These are phyloP conservation scores for Rhynchotus rufescens DNA, from an alignment of 2,797 vertebrate genomes.

Conservation along the genomic window DNA sequence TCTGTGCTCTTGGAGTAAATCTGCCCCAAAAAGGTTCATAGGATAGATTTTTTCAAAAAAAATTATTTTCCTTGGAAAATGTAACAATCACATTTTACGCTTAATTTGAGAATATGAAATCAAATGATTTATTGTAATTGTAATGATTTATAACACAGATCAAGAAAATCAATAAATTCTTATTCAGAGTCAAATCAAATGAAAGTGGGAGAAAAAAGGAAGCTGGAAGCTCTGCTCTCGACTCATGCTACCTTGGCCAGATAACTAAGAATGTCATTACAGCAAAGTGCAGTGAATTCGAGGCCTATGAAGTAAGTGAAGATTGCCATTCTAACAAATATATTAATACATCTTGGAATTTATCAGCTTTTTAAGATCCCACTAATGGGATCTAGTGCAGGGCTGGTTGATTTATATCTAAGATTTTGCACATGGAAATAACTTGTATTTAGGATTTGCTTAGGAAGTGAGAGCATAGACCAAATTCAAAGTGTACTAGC, in stretches of 20 bases:
- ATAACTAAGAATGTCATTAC: background rate
- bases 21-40: background rate
- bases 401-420: background rate
- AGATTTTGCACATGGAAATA: background rate
- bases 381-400: background rate
- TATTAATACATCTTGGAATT: background rate
- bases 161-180: background rate
- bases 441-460: background rate
- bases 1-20: background rate
- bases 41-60: background rate
- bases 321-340: accelerated
- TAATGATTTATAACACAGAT: background rate
- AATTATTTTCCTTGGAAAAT: background rate
- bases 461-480: background rate
- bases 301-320: background rate
- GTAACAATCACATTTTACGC: background rate
- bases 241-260: background rate
- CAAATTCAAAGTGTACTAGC: background rate
- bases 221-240: background rate
- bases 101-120: background rate
- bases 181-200: background rate
- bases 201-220: background rate
- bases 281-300: background rate
- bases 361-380: background rate
- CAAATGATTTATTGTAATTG: background rate